Conservation (phyloP, 2,113 vertebrate species). For the Fukomys damarensis region DNA sequence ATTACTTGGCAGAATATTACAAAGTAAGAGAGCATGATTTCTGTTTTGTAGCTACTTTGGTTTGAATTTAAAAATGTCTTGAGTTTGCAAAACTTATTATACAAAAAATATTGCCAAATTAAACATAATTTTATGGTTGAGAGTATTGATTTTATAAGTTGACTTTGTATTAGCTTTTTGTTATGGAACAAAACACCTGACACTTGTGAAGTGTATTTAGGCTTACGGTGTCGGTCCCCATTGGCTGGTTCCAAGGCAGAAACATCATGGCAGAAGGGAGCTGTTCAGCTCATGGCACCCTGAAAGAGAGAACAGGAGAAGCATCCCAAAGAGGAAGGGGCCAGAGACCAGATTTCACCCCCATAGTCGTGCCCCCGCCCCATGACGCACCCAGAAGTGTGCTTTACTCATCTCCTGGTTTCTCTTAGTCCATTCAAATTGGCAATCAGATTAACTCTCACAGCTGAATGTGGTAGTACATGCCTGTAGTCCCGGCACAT, state of each 20-base stretch:
- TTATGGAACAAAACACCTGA: background rate
- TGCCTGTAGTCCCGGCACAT: background rate
- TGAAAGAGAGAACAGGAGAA: background rate
- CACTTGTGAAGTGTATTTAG: background rate
- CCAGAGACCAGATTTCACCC: background rate
- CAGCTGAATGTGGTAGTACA: background rate
- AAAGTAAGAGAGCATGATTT: constrained; percentile 74
- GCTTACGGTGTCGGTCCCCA: background rate
- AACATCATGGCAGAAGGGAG: background rate
- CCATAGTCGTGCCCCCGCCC: background rate
- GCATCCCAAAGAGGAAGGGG: background rate
- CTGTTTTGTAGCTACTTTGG: constrained; percentile 74
- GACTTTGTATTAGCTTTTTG: background rate
- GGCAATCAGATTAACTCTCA: background rate
- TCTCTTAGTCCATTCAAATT: background rate
- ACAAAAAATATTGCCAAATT: constrained; percentile 73
- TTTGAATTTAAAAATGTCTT: constrained; percentile 83
- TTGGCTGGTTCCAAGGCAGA: background rate
- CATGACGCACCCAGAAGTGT: background rate
- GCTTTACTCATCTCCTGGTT: background rate
- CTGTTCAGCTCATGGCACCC: background rate
- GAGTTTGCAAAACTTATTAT: constrained; percentile 66
- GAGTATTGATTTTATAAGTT: constrained; percentile 43
- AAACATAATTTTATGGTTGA: constrained; percentile 71
- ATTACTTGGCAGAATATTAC: constrained; percentile 79